Base-by-base conservation (phyloP, 2,888 invertebrate genomes). In the Spilarctia lutea region DNA sequence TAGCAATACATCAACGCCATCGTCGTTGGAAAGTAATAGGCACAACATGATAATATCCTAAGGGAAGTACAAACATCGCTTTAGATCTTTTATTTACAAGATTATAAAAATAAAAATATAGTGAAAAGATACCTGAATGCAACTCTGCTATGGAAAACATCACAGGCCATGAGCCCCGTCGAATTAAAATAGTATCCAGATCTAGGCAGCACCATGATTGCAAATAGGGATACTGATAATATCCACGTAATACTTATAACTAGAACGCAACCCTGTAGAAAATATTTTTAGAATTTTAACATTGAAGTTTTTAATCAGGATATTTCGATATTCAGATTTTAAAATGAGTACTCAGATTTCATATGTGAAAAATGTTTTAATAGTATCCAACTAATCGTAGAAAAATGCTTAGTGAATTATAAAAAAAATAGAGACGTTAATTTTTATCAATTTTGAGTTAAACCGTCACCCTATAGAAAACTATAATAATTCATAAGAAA, bases 1-100 rank as follows among this genome's bases (percentile, higher is more conserved):
- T 98, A 98, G 94, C 98, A 98, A 91, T 98, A 98, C 98, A 98
- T 98, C 87, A 98, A 96, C 78, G 98, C 98, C 98, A 98, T 98
- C 48, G 98, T 98, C 42, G 98, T 98, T 35, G 98, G 98, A 87
- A 98, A 98, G 93, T 98, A 98, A 94, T 98, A 98, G 79, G 98
- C 97, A 92, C 98, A 98, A 86, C 98, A 98, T 77, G 98, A 97
- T 82, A 98, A 95, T 86, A 98, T 98, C 88, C 98, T 97, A 52
- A 20, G 35, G 65, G 0, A 77, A 39, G 68, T 68, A 45, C 13
- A 60, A 30, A 18, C 6, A 60, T 27, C 1, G 3, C 20, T 27
- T n/a, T n/a, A 52, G 6, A 52, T 7, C 20, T 13, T 69, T 35
- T n/a, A 30, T 24, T n/a, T n/a, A 11, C 35, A 35, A 35, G 7